phyloP scores from a whole-genome alignment of 1,140 invertebrate genomes.

The Onthophagus taurus region DNA sequence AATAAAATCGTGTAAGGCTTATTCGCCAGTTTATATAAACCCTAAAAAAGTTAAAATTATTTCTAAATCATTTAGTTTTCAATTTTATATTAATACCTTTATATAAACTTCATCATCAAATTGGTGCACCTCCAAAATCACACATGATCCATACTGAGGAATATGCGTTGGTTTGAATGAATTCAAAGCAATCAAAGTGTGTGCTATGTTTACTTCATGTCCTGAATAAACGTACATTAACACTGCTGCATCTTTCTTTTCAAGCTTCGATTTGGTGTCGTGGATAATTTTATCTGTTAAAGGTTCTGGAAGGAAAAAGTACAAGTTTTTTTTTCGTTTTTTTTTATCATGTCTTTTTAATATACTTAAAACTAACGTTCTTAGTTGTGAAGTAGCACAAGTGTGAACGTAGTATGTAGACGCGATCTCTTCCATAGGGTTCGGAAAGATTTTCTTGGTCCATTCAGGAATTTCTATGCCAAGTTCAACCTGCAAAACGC shows the following conservation, averaged over 20 bases:
- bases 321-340: too few relatives aligned
- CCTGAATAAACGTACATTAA: slow-evolving; percentile 43
- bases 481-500: too few relatives aligned
- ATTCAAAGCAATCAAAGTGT: slow-evolving; percentile 52
- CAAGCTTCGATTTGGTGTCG: too few relatives aligned
- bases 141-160: slow-evolving; percentile 42
- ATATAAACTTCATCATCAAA: slow-evolving; percentile 11
- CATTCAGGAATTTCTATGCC: slow-evolving; percentile 47
- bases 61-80: too few relatives aligned
- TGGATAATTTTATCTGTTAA: background rate
- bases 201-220: slow-evolving; percentile 63
- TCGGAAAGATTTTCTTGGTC: slow-evolving; percentile 49
- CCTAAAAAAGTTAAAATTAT: too few relatives aligned
- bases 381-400: background rate
- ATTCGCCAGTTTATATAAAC: too few relatives aligned
- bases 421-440: slow-evolving; percentile 33
- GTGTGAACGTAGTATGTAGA: slow-evolving; percentile 17
- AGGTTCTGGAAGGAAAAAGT: background rate
- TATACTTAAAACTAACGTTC: background rate
- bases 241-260: background rate
- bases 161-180: slow-evolving; percentile 47
- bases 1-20: too few relatives aligned
- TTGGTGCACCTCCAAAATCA: slow-evolving; percentile 12
- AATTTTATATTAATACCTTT: too few relatives aligned
- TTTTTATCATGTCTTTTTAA: background rate